Evolutionary conservation across 2,113 vertebrate species (phyloP).

Genomic region (Diadophis punctatus): DNA sequence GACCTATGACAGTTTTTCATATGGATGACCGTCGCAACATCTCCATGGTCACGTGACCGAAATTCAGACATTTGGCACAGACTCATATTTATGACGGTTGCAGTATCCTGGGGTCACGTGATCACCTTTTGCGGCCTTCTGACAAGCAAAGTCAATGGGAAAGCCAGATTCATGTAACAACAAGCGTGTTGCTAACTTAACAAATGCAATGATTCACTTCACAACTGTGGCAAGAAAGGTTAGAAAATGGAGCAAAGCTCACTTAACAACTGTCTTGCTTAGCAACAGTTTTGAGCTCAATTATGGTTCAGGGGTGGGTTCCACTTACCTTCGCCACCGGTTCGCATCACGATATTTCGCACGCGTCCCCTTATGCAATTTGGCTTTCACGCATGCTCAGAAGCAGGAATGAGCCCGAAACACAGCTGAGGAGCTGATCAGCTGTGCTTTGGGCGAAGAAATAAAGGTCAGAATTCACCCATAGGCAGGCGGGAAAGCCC

Average conservation of each 20-base stretch:
- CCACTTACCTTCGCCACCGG: too few species aligned
- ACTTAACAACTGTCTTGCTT: not conserved
- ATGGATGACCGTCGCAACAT: not conserved
- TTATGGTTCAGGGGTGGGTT: too few species aligned
- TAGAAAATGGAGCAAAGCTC: not conserved
- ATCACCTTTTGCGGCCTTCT: not conserved
- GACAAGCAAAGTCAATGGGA: not conserved
- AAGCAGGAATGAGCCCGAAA: too few species aligned
- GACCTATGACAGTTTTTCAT: fast-evolving
- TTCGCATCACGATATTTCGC: too few species aligned
- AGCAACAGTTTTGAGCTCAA: not conserved
- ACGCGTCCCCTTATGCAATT: too few species aligned
- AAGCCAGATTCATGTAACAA: not conserved
- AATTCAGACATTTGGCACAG: not conserved
- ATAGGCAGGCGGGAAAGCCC: too few species aligned
- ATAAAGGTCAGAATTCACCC: too few species aligned
- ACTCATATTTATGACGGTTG: not conserved
- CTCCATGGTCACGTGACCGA: not conserved
- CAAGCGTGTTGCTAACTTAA: not conserved
- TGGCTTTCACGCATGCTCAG: too few species aligned
- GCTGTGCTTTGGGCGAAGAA: too few species aligned
- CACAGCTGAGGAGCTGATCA: too few species aligned
- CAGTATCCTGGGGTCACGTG: not conserved
- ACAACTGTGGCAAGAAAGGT: not conserved
- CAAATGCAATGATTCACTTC: not conserved